phyloP scores from a whole-genome alignment of 2,888 invertebrate genomes.

The Ophioninae sp. region DNA sequence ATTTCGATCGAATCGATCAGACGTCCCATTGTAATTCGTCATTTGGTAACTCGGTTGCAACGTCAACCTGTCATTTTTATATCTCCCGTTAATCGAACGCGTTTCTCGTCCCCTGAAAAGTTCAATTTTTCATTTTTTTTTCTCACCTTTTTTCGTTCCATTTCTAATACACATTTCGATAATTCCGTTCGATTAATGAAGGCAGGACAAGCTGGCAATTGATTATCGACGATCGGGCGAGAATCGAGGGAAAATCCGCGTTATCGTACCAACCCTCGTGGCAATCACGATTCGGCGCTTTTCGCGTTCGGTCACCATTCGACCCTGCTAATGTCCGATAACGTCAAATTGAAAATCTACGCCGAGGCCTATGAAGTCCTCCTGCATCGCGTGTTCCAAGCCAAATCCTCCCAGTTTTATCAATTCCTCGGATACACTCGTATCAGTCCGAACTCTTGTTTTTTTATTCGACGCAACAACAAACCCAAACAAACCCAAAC shows the following conservation, averaged over 20 bases:
- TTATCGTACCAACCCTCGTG: slow-evolving; percentile 9
- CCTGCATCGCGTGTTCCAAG: not conserved
- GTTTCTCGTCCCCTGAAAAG: not conserved
- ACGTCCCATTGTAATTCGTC: slow-evolving; percentile 10
- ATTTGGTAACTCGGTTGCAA: slow-evolving; percentile 27
- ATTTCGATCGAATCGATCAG: not conserved
- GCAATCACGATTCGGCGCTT: not conserved
- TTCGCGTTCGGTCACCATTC: slow-evolving; percentile 18
- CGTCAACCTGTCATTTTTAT: slow-evolving; percentile 10
- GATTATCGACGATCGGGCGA: slow-evolving; percentile 1
- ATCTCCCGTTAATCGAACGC: not conserved
- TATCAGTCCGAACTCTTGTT: not conserved
- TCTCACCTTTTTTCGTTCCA: slow-evolving; percentile 3
- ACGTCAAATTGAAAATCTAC: slow-evolving; percentile 33
- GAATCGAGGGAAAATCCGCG: slow-evolving; percentile 9
- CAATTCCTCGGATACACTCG: slow-evolving; percentile 5
- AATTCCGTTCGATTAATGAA: slow-evolving; percentile 17
- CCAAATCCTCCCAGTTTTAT: slow-evolving; percentile 8
- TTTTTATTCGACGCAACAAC: not conserved
- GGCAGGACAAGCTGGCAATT: slow-evolving; percentile 25
- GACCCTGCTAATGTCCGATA: slow-evolving; percentile 10
- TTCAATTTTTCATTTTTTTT: slow-evolving; percentile 1
- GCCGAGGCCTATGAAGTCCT: not conserved
- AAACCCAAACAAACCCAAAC: not conserved
- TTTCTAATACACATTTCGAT: not conserved